phyloP scores from a whole-genome alignment of 2,113 vertebrate species.

The Barbus barbus region DNA sequence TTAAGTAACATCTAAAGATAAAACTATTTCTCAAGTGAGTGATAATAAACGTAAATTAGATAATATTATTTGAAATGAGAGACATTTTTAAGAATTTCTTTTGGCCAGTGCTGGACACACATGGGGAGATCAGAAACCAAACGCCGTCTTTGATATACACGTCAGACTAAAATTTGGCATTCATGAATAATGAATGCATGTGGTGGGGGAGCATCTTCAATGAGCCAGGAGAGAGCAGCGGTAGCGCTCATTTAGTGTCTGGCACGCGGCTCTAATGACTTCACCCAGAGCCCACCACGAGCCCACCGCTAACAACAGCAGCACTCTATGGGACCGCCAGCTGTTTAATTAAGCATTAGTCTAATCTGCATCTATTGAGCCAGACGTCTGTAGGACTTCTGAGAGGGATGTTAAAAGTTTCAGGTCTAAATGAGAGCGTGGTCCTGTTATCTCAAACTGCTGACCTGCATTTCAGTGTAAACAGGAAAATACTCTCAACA shows the following conservation, averaged over 20 bases:
- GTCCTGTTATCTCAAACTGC: slow-evolving; percentile 50
- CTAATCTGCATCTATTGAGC: slow-evolving; percentile 51
- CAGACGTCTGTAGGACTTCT: slow-evolving; percentile 2
- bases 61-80: background rate
- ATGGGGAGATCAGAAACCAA: slow-evolving; percentile 24
- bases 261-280: slow-evolving; percentile 69
- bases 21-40: background rate
- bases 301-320: slow-evolving; percentile 44
- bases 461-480: slow-evolving; percentile 73
- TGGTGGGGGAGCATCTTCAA: slow-evolving; percentile 71
- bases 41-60: background rate
- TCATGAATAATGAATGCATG: slow-evolving; percentile 71
- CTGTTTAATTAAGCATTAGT: slow-evolving; percentile 69
- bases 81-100: background rate
- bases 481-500: slow-evolving; percentile 75
- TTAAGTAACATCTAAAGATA: slow-evolving; percentile 1
- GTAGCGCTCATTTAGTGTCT: slow-evolving; percentile 66
- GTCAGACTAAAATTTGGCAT: slow-evolving; percentile 69
- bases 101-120: slow-evolving; percentile 1
- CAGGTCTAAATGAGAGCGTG: background rate
- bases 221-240: slow-evolving; percentile 61
- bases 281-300: slow-evolving; percentile 61
- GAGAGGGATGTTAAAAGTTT: background rate
- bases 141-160: slow-evolving; percentile 63
- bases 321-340: slow-evolving; percentile 50